Evolutionary conservation across 2,888 invertebrate species (phyloP), one percentile per base, ranked within the genome.

Genomic region (Hypena proboscidalis): DNA sequence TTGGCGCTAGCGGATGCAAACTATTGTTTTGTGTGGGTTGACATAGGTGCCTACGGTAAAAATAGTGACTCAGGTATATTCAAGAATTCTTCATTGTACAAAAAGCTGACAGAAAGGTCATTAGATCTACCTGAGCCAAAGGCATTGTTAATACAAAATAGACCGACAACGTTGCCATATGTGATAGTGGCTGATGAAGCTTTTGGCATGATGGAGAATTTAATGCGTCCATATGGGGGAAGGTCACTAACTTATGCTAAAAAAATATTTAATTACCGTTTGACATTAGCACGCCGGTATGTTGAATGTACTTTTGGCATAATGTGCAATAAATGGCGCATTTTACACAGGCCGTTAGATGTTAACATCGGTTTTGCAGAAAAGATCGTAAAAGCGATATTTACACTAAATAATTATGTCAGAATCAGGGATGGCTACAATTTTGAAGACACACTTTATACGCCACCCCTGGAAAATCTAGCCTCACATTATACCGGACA

Each of bases 331-430:
- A 54, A 58, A 49, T 55, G 46, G 46, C 39, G 42, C 11, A 55
- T 58, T 45, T 49, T 51, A 31, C 49, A 58, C 25, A 36, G 49
- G 40, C 51, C 58, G 22, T 29, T 55, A 30, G 34, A 45, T 43
- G 53, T 58, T 15, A 40, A 22, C 8, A 37, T 37, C 11, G 37
- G 7, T 22, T 37, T 37, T 40, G 50, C 53, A 44, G 42, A 42
- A 36, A 36, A 41, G 39, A 52, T 62, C 9, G 52, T 62, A 41
- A 61, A 57, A 47, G 42, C 53, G 21, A 35, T 39, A 35, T 58
- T 51, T 43, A 39, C 30, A 34, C 46, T 54, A 20, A 31, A 51
- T 19, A 58, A 58, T 36, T 54, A 43, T 51, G 58, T 58, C 27
- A 33, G 49, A 43, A 38, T 32, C 2, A 50, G 55, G 15, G 55